Base-by-base conservation (phyloP, 2,888 invertebrate species). In the Trichopoda pennipes region DNA sequence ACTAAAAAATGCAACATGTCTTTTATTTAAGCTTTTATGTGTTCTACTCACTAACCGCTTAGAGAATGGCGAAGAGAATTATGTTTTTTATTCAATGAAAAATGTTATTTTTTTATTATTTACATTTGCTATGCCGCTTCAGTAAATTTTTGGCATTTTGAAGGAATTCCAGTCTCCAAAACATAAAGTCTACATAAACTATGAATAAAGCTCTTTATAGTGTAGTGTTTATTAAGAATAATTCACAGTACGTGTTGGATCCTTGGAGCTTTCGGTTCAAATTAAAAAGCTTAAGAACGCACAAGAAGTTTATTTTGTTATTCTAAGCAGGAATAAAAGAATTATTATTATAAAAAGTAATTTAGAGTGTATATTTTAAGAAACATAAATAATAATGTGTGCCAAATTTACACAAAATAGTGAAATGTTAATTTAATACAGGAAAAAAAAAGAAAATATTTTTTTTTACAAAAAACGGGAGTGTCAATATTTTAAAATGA, bases 191-290 rank as follows among this genome's bases (percentile, higher is more conserved):
- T 78, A 81, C 84, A 75, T 51, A 58, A 55, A 51, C 19, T 60
- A 64, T 60, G 66, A 72, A 61, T 42, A 16, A 60, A 72, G 53
- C 78, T 55, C 70, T 76, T 78, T 79, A 82, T 77, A 85, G 64
- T 74, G 66, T 74, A 55, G 47, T 77, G 84, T 72, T 49, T 75
- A 23, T 44, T 63, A 79, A 68, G 69, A 84, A 85, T 81, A 85
- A 82, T 86, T 86, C 88, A 88, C 89, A 89, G 89, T 89, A 87
- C 86, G 87, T 88, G 87, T 88, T 87, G 86, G 89, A 86, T 88
- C 84, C 87, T 88, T 86, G 86, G 84, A 89, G 88, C 85, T 85
- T 84, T 78, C 85, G 82, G 82, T 84, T 70, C 42, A 63, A 47
- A 8, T 72, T 32, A 3, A 23, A 66, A 63, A 61, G 19, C 21